These are phyloP conservation scores for Micrasema minimum DNA, from an alignment of 1,140 invertebrate species.

Conservation along the genomic window DNA sequence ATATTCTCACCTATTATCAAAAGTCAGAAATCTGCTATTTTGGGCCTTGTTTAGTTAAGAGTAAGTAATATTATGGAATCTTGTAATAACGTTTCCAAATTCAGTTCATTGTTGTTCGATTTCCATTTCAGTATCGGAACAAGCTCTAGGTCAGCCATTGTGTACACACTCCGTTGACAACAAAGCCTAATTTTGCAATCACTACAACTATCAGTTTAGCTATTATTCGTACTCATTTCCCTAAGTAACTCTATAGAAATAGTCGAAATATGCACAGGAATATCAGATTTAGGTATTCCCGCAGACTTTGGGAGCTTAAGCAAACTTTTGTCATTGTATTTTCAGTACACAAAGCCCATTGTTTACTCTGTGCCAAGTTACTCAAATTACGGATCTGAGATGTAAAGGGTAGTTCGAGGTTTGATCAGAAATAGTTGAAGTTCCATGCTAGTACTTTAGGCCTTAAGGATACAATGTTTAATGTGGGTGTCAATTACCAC, in stretches of 20 bases:
- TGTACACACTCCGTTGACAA: constrained; percentile 9
- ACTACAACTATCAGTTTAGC: constrained; percentile 13
- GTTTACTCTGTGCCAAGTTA: no score
- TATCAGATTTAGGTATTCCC: constrained; percentile 1
- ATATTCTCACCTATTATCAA: no score
- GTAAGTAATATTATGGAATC: background rate
- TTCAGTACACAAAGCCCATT: constrained; percentile 50
- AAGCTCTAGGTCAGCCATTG: constrained; percentile 18
- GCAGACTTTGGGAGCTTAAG: constrained; percentile 30
- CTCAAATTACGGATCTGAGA: no score
- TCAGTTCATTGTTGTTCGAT: background rate
- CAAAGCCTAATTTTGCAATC: constrained; percentile 34
- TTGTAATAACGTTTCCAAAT: background rate
- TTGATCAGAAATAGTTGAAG: constrained; percentile 47
- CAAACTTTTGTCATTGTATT: constrained; percentile 52
- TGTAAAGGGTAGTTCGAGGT: constrained; percentile 24
- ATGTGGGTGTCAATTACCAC: constrained; percentile 20
- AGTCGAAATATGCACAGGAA: constrained; percentile 44
- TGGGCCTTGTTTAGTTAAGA: background rate
- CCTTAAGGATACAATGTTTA: constrained; percentile 26
- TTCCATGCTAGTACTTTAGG: constrained; percentile 6
- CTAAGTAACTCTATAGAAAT: constrained; percentile 38
- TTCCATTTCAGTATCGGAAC: background rate
- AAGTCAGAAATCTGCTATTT: no score
- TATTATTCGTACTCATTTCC: constrained; percentile 34